A percentile compares a stretch with the other conserved stretches of the same genome.
phyloP scores from a whole-genome alignment of 1,140 invertebrate species.

The Panagrolaimus sp. region DNA sequence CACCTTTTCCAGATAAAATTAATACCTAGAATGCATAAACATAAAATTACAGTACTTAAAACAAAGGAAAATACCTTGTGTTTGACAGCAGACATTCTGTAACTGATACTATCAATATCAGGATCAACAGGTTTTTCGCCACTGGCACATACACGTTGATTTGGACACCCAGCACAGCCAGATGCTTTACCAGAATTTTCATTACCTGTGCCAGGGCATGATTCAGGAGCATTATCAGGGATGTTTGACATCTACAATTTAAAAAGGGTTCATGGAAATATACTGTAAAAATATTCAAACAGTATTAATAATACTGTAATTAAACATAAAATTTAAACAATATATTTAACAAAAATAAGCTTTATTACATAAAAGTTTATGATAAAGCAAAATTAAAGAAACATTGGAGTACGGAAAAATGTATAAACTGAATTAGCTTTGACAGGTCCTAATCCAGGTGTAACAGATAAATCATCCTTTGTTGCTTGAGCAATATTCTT shows the following conservation, averaged over 20 bases:
- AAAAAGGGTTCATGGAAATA: neutral
- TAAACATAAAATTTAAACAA: too few species aligned
- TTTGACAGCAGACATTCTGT: conserved; percentile 52
- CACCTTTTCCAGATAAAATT: conserved; percentile 90
- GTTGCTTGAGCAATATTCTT: conserved; percentile 32
- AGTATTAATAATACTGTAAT: too few species aligned
- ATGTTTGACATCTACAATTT: conserved; percentile 47
- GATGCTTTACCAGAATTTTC: conserved; percentile 81
- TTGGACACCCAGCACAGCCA: conserved; percentile 94
- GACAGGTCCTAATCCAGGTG: conserved; percentile 47
- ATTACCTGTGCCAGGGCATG: conserved; percentile 87
- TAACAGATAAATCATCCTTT: conserved; percentile 40
- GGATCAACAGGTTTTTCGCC: conserved; percentile 63
- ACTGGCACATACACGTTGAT: conserved; percentile 82
- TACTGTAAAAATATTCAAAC: too few species aligned
- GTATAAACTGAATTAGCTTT: conserved; percentile 46
- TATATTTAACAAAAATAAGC: too few species aligned
- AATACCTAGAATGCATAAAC: conserved; percentile 75
- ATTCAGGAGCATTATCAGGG: conserved; percentile 47
- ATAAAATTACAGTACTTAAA: neutral
- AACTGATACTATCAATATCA: conserved; percentile 60
- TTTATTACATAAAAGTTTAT: too few species aligned
- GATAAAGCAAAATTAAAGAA: too few species aligned
- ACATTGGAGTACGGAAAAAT: conserved; percentile 40
- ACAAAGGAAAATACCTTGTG: conserved; percentile 48